Evolutionary conservation across 2,888 invertebrate genomes (phyloP), one percentile per base, ranked within the genome.

Genomic region (Opisthograptis luteolata): DNA sequence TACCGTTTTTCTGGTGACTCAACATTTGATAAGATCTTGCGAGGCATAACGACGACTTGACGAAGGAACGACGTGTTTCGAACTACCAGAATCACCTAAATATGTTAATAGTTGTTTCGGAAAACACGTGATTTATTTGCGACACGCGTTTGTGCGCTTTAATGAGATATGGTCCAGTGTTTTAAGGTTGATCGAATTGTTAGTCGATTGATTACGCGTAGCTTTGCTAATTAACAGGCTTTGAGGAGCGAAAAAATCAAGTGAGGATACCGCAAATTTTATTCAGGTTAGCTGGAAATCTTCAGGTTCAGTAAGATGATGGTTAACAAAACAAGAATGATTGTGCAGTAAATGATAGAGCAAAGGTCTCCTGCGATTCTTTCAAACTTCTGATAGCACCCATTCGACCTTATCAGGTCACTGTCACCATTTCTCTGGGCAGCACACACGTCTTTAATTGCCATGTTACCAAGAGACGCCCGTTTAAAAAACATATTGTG

Each of bases 11-110:
- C 56, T 74, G 70, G 68, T 66, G 58, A 68, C 61, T 61, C 60
- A 49, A 60, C 58, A 55, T 43, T 62, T 62, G 84, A 87, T 86
- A 84, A 73, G 68, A 85, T 85, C 76, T 45, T 55, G 52, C 60
- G 65, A 53, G 55, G 58, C 60, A 54, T 64, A 56, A 30, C 46
- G 44, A 61, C 50, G 59, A 37, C 50, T 27, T 44, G 44, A 61
- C 50, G 59, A 37, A 48, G 59, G 37, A 34, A 37, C 43, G 19
- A 24, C 50, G 60, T 56, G 54, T 41, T 35, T n/a, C 34, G 46
- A 28, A 44, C 48, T 36, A 25, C 48, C 28, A 55, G 52, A 45
- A 55, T 60, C 44, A 62, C 58, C 63, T 56, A 62, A 58, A 50
- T 58, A 73, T 69, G 67, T 62, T 60, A 72, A 67, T 72, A 61